phyloP scores from a whole-genome alignment of 2,113 vertebrate species.

The Tupaia chinensis region DNA sequence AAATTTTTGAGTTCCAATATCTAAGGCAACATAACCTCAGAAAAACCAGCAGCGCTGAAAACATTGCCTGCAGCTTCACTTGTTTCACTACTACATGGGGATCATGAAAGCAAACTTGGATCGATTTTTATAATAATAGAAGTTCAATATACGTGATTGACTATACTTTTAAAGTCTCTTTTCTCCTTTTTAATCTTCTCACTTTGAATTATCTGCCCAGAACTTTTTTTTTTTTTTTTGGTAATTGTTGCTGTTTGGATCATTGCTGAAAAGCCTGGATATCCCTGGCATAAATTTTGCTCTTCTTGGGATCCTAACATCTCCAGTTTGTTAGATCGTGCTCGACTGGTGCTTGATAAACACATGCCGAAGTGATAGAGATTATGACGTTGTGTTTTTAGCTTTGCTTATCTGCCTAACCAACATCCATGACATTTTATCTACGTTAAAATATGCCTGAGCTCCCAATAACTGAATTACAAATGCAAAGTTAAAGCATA shows the following conservation, averaged over 20 bases:
- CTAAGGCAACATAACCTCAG: neutral
- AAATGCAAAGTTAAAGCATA: neutral
- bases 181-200: neutral
- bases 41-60: neutral
- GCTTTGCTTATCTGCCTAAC: neutral
- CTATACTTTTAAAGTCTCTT: neutral
- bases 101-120: neutral
- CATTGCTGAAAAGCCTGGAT: neutral
- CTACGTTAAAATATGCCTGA: neutral
- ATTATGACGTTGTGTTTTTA: neutral
- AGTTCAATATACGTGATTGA: neutral
- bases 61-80: neutral
- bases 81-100: neutral
- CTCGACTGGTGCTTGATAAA: neutral
- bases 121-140: neutral
- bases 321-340: neutral
- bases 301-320: neutral
- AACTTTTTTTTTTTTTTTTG: neutral
- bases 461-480: neutral
- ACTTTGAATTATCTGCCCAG: neutral
- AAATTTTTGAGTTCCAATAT: neutral
- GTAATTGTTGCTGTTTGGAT: neutral
- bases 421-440: neutral
- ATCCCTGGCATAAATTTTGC: neutral
- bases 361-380: neutral